Evolutionary conservation across 2,797 vertebrate species (phyloP).

Genomic region (Rhincodon typus): DNA sequence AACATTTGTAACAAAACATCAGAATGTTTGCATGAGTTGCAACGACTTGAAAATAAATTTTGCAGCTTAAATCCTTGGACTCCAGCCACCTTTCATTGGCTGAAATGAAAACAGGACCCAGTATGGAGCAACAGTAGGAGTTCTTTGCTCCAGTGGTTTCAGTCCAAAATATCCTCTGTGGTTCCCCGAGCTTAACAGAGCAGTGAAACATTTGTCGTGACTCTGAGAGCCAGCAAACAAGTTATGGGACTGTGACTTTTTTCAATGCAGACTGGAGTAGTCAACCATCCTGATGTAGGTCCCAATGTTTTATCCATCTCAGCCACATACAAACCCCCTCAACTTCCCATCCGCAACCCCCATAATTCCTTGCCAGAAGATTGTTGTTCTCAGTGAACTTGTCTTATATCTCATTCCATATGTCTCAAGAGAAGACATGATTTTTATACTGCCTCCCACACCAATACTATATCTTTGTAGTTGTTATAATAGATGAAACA

Average conservation of each 20-base stretch:
- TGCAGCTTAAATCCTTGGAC: slow-evolving; percentile 17
- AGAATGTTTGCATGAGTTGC: neutral
- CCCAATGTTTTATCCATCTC: no score
- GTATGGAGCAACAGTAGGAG: neutral
- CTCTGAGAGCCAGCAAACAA: neutral
- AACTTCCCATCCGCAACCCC: neutral
- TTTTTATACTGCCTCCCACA: neutral
- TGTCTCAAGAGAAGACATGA: neutral
- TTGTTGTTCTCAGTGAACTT: neutral
- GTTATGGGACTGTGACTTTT: neutral
- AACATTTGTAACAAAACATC: slow-evolving; percentile 26
- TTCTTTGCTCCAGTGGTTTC: neutral
- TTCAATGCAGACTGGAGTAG: neutral
- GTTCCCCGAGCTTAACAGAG: neutral
- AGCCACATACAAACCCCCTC: neutral
- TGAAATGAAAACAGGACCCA: neutral
- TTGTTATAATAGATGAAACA: neutral
- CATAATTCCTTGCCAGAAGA: neutral
- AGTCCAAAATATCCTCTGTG: slow-evolving; percentile 22
- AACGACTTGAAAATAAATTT: slow-evolving; percentile 9
- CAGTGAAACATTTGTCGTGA: neutral
- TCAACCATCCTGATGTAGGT: neutral
- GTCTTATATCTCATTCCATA: neutral
- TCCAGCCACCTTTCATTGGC: slow-evolving; percentile 18
- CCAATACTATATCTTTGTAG: neutral